Evolutionary conservation across 2,797 vertebrate genomes (phyloP), one percentile per base, ranked within the genome.

Genomic region (Scyliorhinus canicula): DNA sequence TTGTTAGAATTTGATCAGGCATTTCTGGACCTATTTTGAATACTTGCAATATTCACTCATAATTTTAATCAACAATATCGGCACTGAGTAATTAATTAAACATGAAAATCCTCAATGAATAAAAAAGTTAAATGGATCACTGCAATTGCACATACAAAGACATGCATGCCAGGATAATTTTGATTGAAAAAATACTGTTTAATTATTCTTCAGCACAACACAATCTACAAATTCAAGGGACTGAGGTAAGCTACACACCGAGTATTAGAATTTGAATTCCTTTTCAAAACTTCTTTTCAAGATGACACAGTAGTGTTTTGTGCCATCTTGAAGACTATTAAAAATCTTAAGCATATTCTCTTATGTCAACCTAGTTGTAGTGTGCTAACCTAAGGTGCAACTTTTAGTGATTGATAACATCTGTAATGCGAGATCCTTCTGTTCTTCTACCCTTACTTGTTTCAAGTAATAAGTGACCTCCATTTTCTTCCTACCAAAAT

Each of bases 21-120:
- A 47, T 82, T 57, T 52, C 16, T 35, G 11, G 9, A 88, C 35
- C 31, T 35, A 88, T 55, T 88, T 88, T 52, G 52, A 55, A 55
- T 88, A 88, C 28, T 55, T 88, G 24, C 12, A 88, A 14, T 50
- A 88, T 88, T 57, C 52, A 57, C 28, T 55, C 85, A 35, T 55
- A 88, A 86, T 86, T 86, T 55, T 86, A 86, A 86, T 86, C 50
- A 86, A 86, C 85, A 86, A 55, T 57, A 88, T 88, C 52, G 3
- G 52, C 85, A 57, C 52, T 57, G 31, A 16, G 85, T 57, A 11
- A 88, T 88, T 88, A 88, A 57, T 88, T 16, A 88, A 57, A 35
- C 52, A 88, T 88, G 85, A 88, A 55, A 55, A 57, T 52, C 55
- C n/a, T 88, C 85, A 88, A 31, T 55, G 55, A 88, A n/a, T 35